Evolutionary conservation across 1,140 invertebrate species (phyloP).

Genomic region (Metopolophium dirhodum): DNA sequence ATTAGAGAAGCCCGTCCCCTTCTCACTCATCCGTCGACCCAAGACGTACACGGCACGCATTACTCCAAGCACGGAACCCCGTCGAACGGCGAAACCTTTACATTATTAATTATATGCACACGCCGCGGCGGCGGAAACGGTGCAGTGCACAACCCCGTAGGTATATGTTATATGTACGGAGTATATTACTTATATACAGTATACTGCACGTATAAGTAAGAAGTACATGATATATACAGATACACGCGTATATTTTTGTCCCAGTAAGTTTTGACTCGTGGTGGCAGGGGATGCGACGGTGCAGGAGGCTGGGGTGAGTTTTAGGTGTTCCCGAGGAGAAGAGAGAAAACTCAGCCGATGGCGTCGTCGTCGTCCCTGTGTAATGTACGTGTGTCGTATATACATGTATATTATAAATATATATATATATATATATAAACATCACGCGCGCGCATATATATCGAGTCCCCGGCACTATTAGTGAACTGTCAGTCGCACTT

Average conservation of each 20-base stretch:
- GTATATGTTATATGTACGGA: background rate
- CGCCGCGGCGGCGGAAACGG: background rate
- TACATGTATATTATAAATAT: background rate
- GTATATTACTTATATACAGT: background rate
- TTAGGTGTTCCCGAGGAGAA: background rate
- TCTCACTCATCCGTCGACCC: background rate
- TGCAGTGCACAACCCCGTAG: background rate
- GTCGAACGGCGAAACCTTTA: conserved; percentile 2
- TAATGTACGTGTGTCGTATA: too few relatives aligned
- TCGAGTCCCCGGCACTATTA: conserved; percentile 55
- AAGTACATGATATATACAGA: background rate
- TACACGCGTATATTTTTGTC: background rate
- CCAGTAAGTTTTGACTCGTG: conserved; percentile 21
- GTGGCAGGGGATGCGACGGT: background rate
- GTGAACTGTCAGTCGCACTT: conserved; percentile 57
- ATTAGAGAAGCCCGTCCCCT: background rate
- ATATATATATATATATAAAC: background rate
- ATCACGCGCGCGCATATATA: background rate
- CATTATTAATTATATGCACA: conserved; percentile 50
- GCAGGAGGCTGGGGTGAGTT: background rate
- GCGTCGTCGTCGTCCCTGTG: background rate
- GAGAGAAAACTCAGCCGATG: conserved; percentile 11
- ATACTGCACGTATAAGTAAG: background rate
- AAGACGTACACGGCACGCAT: background rate
- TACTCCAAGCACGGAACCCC: background rate